Evolutionary conservation across 2,888 invertebrate genomes (phyloP).

Genomic region (Zygaena filipendulae): DNA sequence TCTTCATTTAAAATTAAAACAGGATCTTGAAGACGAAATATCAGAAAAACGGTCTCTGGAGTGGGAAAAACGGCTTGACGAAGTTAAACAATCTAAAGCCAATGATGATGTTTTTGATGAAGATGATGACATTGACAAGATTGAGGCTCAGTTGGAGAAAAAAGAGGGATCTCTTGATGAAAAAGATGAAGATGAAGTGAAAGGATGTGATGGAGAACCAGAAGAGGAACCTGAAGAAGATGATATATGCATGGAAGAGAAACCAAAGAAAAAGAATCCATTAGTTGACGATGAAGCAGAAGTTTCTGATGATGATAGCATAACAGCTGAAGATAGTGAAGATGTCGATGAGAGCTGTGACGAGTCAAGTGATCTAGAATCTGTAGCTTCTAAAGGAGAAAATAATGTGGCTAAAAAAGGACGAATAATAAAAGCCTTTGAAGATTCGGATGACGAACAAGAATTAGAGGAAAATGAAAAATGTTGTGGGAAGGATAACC

Average conservation of each 20-base stretch:
- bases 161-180: slow-evolving; percentile 29
- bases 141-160: slow-evolving; percentile 42
- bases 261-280: slow-evolving; percentile 44
- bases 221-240: slow-evolving; percentile 55
- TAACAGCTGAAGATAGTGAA: slow-evolving; percentile 24
- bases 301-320: slow-evolving; percentile 22
- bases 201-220: slow-evolving; percentile 59
- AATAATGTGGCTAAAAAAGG: slow-evolving; percentile 34
- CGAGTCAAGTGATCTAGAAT: slow-evolving; percentile 34
- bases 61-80: slow-evolving; percentile 73
- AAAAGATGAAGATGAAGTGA: slow-evolving; percentile 33
- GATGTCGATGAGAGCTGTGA: slow-evolving; percentile 28
- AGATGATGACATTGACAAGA: slow-evolving; percentile 51
- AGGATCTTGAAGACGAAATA: slow-evolving; percentile 77
- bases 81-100: slow-evolving; percentile 49
- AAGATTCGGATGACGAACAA: slow-evolving; percentile 61
- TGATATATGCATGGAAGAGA: slow-evolving; percentile 20
- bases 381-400: slow-evolving; percentile 36
- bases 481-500: slow-evolving; percentile 1
- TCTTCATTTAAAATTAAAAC: slow-evolving; percentile 75
- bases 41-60: slow-evolving; percentile 75
- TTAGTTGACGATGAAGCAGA: slow-evolving; percentile 15
- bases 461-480: slow-evolving; percentile 15
- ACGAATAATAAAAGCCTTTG: slow-evolving; percentile 57
- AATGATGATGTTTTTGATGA: slow-evolving; percentile 40